Conservation (phyloP, 2,888 invertebrate species). For the Trissonchulus sp. region DNA sequence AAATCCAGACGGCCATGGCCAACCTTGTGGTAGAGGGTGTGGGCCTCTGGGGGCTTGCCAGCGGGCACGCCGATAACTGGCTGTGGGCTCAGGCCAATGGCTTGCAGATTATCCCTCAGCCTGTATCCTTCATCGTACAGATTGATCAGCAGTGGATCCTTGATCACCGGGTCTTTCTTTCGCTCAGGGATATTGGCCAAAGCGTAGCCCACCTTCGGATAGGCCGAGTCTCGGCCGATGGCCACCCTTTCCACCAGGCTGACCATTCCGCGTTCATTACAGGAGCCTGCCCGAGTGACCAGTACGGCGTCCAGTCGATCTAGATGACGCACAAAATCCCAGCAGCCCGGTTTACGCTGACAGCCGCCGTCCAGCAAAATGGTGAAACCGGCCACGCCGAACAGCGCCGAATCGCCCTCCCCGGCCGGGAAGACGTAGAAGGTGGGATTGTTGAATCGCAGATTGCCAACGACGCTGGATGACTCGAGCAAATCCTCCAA, state of each 20-base stretch:
- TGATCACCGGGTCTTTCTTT: slow-evolving; percentile 59
- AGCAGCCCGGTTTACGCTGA: slow-evolving; percentile 86
- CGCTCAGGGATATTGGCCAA: slow-evolving; percentile 80
- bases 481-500: slow-evolving; percentile 65
- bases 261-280: slow-evolving; percentile 80
- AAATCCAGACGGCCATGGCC: slow-evolving; percentile 78
- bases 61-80: slow-evolving; percentile 70
- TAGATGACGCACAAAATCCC: slow-evolving; percentile 90
- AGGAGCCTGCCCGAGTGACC: slow-evolving; percentile 85
- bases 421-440: slow-evolving; percentile 92
- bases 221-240: slow-evolving; percentile 56
- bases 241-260: slow-evolving; percentile 80
- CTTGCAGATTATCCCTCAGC: slow-evolving; percentile 74
- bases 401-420: slow-evolving; percentile 90
- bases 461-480: slow-evolving; percentile 88
- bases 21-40: slow-evolving; percentile 93
- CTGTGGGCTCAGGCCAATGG: slow-evolving; percentile 75
- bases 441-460: slow-evolving; percentile 85
- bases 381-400: slow-evolving; percentile 92
- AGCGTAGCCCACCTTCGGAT: slow-evolving; percentile 92
- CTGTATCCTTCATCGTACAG: slow-evolving; percentile 78
- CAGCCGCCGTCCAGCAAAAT: slow-evolving; percentile 92
- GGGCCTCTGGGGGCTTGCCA: slow-evolving; percentile 64
- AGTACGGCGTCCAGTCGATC: slow-evolving; percentile 91
- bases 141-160: slow-evolving; percentile 74